Evolutionary conservation across 2,888 invertebrate genomes (phyloP), one percentile per base, ranked within the genome.

Genomic region (Muschampia plurimacula): DNA sequence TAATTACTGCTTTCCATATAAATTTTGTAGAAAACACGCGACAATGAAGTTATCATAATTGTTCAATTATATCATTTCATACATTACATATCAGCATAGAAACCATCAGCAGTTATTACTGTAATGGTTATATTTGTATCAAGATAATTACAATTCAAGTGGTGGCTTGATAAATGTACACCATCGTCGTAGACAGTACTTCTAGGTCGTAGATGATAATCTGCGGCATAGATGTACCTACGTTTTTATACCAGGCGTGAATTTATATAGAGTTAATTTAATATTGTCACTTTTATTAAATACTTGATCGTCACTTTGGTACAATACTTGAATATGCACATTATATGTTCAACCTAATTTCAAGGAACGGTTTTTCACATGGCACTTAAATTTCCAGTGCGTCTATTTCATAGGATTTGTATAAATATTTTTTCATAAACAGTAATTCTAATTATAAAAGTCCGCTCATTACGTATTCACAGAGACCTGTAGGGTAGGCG

Each of bases 1-100:
- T n/a, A n/a, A n/a, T n/a, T 88, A 90, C 86, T 84, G 86, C 82
- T 86, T 87, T 83, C 81, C 76, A 82, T 85, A 85, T 84, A 83
- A 84, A 85, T 86, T 85, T 83, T 80, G 82, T 82, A 81, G 81
- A 64, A 59, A 74, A 86, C 84, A 87, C 84, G 85, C 87, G 77
- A 84, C 84, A 82, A 80, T 82, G 76, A 82, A 86, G 77, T 86
- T 82, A 86, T 85, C 82, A 79, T 89, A 89, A 90, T 90, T 88
- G 87, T 86, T 85, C 84, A 89, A 89, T 89, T 88, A 87, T 84
- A 82, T 83, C 82, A 81, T 81, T 73, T 28, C 59, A 73, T 69
- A 65, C 52, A 73, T 69, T 64, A 63, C 67, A 62, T 67, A 72
- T 67, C 60, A 41, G 49, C 67, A 62, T 13, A 52, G 41, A 28